Evolutionary conservation across 1,140 invertebrate genomes (phyloP), one percentile per base, ranked within the genome.

Genomic region (Drosophila erecta): DNA sequence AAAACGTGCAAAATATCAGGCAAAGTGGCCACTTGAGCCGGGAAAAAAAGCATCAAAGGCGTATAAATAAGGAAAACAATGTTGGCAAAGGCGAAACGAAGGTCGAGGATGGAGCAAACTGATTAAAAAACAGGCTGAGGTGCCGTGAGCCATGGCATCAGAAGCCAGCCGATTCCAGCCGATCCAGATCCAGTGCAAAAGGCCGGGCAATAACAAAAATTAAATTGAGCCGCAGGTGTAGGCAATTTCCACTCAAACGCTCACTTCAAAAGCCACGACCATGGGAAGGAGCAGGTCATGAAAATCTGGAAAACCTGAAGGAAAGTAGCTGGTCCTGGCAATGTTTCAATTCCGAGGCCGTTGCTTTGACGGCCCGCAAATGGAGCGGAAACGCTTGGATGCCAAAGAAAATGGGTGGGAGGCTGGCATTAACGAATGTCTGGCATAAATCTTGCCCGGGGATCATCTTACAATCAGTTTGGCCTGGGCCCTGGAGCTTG

Each of bases 151-250:
- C 62, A 17, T 56, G 50, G 66, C 66, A 69, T 69, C 49, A 67
- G 62, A 67, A 46, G 40, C 33, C 61, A n/a, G 24, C 24, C 24
- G 7, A 47, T n/a, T 14, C 14, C 46, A 38, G 14, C 5, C 37
- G 5, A 46, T 22, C 17, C 43, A 11, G 47, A 66, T 24, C 41
- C 62, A 59, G 44, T 43, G 35, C 55, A 50, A 49, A 14, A 15
- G 55, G 64, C 59, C 40, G 59, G 58, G 76, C 61, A 76, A 73
- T 64, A 73, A 77, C 79, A 81, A 74, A 89, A 89, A 89, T 89
- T 79, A 89, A 89, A 89, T 89, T 89, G 84, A 89, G 84, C 84
- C 84, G 84, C 84, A 89, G 84, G 84, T 89, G 84, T 84, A 89
- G 84, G 84, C 84, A 89, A 89, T 89, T 89, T 89, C 84, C 84